Evolutionary conservation across 2,888 invertebrate species (phyloP).

Genomic region (Dryadula phaetusa): DNA sequence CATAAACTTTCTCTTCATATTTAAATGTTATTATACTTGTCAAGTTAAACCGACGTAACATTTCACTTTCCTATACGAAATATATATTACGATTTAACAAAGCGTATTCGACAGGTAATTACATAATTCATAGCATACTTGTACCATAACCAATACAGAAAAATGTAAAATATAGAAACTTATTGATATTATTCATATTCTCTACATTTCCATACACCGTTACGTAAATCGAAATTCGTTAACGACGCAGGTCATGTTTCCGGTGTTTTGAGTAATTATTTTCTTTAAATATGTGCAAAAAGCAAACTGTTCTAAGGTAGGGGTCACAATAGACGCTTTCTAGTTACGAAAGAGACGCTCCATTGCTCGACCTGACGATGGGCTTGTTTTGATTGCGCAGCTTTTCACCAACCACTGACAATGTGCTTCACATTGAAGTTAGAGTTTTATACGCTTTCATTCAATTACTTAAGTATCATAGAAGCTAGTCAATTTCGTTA

Average conservation of each 20-base stretch:
- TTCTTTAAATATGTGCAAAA: conserved; percentile 46
- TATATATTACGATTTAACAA: conserved; percentile 42
- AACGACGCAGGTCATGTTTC: conserved; percentile 33
- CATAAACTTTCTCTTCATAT: conserved; percentile 50
- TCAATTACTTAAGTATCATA: conserved; percentile 14
- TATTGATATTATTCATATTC: conserved; percentile 12
- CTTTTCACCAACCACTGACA: conserved; percentile 29
- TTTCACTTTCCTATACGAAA: conserved; percentile 42
- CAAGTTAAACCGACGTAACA: conserved; percentile 41
- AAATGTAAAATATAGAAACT: conserved; percentile 18
- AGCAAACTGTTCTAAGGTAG: conserved; percentile 42
- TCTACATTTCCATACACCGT: conserved; percentile 22
- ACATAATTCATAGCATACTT: conserved; percentile 35
- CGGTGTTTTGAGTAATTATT: conserved; percentile 38
- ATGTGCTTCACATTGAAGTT: conserved; percentile 16
- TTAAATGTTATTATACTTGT: conserved; percentile 47
- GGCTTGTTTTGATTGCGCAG: conserved; percentile 55
- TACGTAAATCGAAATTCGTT: conserved; percentile 37
- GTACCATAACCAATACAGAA: background rate
- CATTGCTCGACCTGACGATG: conserved; percentile 56
- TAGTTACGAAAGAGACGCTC: conserved; percentile 67
- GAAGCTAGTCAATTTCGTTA: conserved; percentile 6
- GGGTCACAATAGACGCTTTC: conserved; percentile 65
- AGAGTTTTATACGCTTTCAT: conserved; percentile 28
- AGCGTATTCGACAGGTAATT: conserved; percentile 19